phyloP scores from a whole-genome alignment of 1,140 invertebrate species.

The Ostrea denselamellosa region DNA sequence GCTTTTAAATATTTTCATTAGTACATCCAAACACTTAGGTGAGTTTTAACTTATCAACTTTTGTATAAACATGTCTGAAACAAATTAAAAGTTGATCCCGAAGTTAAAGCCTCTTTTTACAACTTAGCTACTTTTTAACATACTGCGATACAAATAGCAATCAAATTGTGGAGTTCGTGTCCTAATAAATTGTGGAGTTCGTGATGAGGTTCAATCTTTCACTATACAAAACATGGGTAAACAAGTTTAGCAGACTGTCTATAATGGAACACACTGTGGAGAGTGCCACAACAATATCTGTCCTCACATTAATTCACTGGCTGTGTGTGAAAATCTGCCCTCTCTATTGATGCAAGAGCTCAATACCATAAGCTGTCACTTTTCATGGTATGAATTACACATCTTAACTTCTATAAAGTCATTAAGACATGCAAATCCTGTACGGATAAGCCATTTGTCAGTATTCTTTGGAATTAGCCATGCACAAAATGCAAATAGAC shows the following conservation, averaged over 20 bases:
- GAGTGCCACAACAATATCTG: neutral
- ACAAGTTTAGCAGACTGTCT: neutral
- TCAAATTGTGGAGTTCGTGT: neutral
- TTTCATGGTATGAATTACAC: conserved; percentile 8
- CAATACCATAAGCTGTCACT: neutral
- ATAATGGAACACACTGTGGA: neutral
- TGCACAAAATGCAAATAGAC: neutral
- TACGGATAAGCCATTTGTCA: neutral
- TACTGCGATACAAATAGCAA: neutral
- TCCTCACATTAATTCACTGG: neutral
- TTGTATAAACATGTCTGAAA: conserved; percentile 1
- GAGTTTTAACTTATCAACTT: conserved; percentile 34
- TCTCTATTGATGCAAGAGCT: neutral
- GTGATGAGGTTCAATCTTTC: neutral
- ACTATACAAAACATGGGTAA: neutral
- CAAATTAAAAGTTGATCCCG: conserved; percentile 32
- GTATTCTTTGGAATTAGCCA: neutral
- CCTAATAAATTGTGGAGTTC: neutral
- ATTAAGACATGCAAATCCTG: neutral
- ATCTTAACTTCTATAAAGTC: neutral
- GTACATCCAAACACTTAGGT: neutral
- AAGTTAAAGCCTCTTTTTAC: neutral
- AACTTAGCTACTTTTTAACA: conserved; percentile 3
- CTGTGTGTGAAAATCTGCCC: neutral
- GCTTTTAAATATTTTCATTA: neutral